Evolutionary conservation across 2,797 vertebrate genomes (phyloP).

Genomic region (Sebastes aleutianus): DNA sequence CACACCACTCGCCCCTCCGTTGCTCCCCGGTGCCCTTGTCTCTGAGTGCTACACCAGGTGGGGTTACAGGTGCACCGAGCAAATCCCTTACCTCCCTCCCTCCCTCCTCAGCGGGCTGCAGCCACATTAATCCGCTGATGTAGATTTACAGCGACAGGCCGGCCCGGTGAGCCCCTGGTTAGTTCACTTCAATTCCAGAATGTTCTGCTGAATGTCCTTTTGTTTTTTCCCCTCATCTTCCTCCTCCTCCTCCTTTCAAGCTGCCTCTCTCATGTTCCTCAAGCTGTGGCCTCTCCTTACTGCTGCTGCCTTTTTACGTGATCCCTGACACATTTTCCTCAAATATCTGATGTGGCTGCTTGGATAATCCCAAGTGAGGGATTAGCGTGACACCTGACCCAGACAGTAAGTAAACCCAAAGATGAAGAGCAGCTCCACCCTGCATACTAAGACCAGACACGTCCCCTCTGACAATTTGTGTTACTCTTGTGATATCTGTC

Average conservation of each 20-base stretch:
- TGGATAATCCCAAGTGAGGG: slow-evolving; percentile 43
- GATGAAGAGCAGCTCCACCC: slow-evolving; percentile 8
- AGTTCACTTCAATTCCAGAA: slow-evolving; percentile 46
- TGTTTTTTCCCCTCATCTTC: not conserved
- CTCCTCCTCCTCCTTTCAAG: not conserved
- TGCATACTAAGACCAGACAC: not conserved
- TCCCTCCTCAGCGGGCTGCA: slow-evolving; percentile 5
- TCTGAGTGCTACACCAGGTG: slow-evolving; percentile 36
- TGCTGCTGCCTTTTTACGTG: not conserved
- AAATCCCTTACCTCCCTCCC: slow-evolving; percentile 15
- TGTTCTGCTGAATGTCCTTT: slow-evolving; percentile 59
- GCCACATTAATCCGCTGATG: slow-evolving; percentile 60
- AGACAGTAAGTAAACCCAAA: not conserved
- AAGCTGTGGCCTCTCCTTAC: not conserved
- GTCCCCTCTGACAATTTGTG: not conserved
- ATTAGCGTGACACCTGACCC: slow-evolving; percentile 50
- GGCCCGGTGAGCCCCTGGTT: slow-evolving; percentile 42
- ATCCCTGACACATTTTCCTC: slow-evolving; percentile 22
- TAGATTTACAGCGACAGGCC: slow-evolving; percentile 55
- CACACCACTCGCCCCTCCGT: slow-evolving; percentile 1
- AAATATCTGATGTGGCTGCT: slow-evolving; percentile 18
- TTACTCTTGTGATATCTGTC: not conserved
- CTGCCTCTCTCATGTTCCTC: not conserved
- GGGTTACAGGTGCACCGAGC: slow-evolving; percentile 59
- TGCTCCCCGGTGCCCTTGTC: slow-evolving; percentile 29